A percentile compares a stretch with the other conserved stretches of the same genome.
These are phyloP conservation scores for Leptobrachium leishanense DNA, from an alignment of 2,113 vertebrate species.

Conservation along the genomic window DNA sequence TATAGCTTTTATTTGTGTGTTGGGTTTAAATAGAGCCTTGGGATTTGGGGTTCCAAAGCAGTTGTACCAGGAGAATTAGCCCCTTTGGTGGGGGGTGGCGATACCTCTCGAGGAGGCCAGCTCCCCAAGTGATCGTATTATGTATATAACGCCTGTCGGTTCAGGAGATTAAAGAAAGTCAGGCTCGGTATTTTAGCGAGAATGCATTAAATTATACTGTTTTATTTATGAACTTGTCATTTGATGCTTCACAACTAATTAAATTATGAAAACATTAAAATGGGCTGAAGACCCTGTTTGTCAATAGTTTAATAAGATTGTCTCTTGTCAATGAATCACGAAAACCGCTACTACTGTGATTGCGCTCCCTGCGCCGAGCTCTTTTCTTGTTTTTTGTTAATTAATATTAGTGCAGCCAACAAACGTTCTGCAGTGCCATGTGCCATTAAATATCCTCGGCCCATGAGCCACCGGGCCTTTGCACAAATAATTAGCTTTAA, in stretches of 20 bases:
- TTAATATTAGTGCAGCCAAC: conserved; percentile 1
- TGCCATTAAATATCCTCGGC: background rate
- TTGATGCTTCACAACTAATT: conserved; percentile 32
- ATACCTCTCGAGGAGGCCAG: too few relatives aligned
- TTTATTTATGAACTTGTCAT: conserved; percentile 40
- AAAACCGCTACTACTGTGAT: conserved; percentile 26
- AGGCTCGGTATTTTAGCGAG: conserved; percentile 33
- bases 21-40: too few relatives aligned
- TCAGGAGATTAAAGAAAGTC: conserved; percentile 33
- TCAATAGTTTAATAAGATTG: conserved; percentile 45
- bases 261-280: conserved; percentile 46
- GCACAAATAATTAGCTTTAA: background rate
- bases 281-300: conserved; percentile 38
- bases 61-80: too few relatives aligned
- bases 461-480: background rate
- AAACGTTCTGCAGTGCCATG: conserved; percentile 4
- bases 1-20: too few relatives aligned
- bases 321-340: conserved; percentile 40
- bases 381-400: background rate
- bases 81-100: too few relatives aligned
- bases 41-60: too few relatives aligned
- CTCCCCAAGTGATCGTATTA: too few relatives aligned
- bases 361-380: background rate
- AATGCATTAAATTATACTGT: conserved; percentile 32
- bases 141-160: too few relatives aligned